Percentiles rank a stretch among this genome's conserved stretches.
Conservation (phyloP, 2,797 vertebrate species). For the Strix occidentalis region DNA sequence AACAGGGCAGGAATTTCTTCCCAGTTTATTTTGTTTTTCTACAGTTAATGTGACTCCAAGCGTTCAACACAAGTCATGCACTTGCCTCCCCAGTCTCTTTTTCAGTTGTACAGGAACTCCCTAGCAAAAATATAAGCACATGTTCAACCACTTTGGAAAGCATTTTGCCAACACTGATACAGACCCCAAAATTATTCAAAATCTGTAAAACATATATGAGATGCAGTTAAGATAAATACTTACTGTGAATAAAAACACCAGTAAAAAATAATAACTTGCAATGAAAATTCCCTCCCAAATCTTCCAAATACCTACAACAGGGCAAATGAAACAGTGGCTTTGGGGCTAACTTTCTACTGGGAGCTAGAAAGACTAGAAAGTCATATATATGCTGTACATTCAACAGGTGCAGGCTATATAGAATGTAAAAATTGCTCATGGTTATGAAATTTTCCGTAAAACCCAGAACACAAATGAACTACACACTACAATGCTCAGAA, state of each 20-base stretch:
- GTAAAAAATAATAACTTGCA: neutral
- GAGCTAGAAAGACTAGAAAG: constrained; percentile 19
- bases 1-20: neutral
- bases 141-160: neutral
- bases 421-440: neutral
- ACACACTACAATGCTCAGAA: neutral
- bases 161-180: neutral
- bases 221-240: neutral
- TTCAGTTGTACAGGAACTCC: neutral
- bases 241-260: neutral
- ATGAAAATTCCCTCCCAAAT: neutral
- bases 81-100: neutral
- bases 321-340: neutral
- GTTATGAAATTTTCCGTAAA: constrained; percentile 7
- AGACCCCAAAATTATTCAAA: neutral
- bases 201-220: neutral
- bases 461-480: neutral
- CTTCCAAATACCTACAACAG: neutral
- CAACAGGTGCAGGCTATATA: neutral
- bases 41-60: neutral
- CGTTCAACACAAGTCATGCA: neutral
- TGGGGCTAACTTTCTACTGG: neutral
- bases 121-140: neutral
- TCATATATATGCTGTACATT: neutral
- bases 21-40: neutral